Percentiles rank a stretch among this genome's conserved stretches.
Evolutionary conservation across 2,113 vertebrate genomes (phyloP).

Genomic region (Dolichallabes microphthalmus): DNA sequence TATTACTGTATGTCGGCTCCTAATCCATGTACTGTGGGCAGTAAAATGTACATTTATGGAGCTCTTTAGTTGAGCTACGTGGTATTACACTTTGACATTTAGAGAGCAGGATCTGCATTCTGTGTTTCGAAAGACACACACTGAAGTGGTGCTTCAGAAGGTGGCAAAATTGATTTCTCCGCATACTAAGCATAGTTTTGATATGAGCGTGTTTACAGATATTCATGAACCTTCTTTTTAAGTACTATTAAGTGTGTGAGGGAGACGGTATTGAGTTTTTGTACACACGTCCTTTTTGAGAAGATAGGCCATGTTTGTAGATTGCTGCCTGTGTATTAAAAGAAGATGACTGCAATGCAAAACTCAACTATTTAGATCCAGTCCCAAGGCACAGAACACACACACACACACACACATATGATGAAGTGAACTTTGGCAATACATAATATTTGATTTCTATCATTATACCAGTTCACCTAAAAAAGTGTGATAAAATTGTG

Average conservation of each 20-base stretch:
- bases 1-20: conserved; percentile 62
- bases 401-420: background rate
- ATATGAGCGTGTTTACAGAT: conserved; percentile 65
- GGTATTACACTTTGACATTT: conserved; percentile 67
- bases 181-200: conserved; percentile 55
- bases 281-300: background rate
- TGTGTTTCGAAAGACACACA: conserved; percentile 52
- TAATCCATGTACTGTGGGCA: conserved; percentile 69
- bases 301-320: background rate
- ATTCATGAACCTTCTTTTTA: conserved; percentile 12
- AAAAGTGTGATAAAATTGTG: background rate
- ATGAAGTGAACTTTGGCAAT: background rate
- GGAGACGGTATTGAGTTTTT: background rate
- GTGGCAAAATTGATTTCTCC: conserved; percentile 69
- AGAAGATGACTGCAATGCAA: background rate
- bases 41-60: conserved; percentile 64
- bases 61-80: conserved; percentile 63
- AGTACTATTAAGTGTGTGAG: background rate
- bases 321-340: background rate
- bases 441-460: background rate
- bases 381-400: background rate
- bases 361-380: conserved; percentile 6
- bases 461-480: background rate
- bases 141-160: conserved; percentile 72
- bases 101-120: conserved; percentile 68